A percentile compares a stretch with the other conserved stretches of the same genome.
These are phyloP conservation scores for Dreissena rostriformis DNA, from an alignment of 1,140 invertebrate genomes.

Conservation along the genomic window DNA sequence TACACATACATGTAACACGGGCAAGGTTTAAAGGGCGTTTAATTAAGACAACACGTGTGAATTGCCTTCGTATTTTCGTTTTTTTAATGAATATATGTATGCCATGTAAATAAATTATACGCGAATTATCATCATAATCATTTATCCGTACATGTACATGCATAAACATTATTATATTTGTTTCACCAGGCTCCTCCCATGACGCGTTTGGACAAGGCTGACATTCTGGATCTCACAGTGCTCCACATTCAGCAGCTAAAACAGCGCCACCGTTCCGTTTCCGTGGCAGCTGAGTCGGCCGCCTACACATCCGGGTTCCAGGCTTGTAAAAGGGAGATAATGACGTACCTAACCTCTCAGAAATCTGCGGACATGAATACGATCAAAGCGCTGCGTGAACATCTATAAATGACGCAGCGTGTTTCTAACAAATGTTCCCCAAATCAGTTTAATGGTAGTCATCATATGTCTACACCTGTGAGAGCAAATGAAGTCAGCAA, in stretches of 20 bases:
- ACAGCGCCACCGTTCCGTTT: slow-evolving; percentile 18
- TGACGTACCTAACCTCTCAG: background rate
- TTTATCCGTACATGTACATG: no score
- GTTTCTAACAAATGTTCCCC: background rate
- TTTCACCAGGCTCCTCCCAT: slow-evolving; percentile 29
- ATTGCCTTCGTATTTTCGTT: background rate
- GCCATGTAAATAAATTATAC: background rate
- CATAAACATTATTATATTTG: background rate
- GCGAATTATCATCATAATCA: background rate
- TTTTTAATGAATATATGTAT: background rate
- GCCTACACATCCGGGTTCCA: slow-evolving; percentile 12
- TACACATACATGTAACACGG: no score
- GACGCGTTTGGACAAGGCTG: slow-evolving; percentile 49
- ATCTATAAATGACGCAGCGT: slow-evolving; percentile 6
- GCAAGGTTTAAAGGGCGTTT: background rate
- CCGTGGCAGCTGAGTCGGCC: background rate
- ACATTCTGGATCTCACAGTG: slow-evolving; percentile 34
- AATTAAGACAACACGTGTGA: background rate
- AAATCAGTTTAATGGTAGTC: background rate
- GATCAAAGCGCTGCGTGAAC: background rate
- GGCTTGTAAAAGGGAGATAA: slow-evolving; percentile 25
- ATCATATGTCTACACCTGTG: slow-evolving; percentile 13
- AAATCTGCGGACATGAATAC: background rate
- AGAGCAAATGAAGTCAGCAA: background rate
- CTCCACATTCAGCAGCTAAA: slow-evolving; percentile 24